These are phyloP conservation scores for Drosophila repletoides DNA, from an alignment of 1,140 invertebrate genomes.

Conservation along the genomic window DNA sequence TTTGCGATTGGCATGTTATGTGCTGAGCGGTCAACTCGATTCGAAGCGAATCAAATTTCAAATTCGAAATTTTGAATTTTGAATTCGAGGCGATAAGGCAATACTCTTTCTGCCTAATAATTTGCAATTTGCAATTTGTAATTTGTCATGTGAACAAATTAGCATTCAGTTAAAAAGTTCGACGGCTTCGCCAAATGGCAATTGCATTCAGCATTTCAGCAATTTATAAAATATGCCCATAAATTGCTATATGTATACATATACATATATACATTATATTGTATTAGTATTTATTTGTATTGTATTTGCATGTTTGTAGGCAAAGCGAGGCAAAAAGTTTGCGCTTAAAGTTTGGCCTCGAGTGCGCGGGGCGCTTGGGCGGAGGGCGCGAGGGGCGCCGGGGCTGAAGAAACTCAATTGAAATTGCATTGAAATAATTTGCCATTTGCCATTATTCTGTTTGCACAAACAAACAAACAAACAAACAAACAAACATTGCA, in stretches of 20 bases:
- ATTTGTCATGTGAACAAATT: conserved; percentile 40
- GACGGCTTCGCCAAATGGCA: conserved; percentile 3
- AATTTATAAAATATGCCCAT: conserved; percentile 52
- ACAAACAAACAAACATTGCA: not conserved
- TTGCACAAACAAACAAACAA: conserved; percentile 13
- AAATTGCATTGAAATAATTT: conserved; percentile 75
- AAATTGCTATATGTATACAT: conserved; percentile 52
- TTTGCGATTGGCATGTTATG: too few relatives aligned
- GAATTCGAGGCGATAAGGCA: too few relatives aligned
- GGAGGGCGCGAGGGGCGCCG: not conserved
- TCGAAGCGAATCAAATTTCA: too few relatives aligned
- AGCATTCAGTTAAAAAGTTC: conserved; percentile 30
- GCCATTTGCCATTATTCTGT: conserved; percentile 57
- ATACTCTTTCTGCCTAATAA: not conserved
- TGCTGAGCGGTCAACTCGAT: too few relatives aligned
- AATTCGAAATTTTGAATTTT: too few relatives aligned
- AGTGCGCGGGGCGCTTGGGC: not conserved
- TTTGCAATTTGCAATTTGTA: too few relatives aligned
- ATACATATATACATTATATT: not conserved
- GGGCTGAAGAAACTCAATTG: conserved; percentile 60
- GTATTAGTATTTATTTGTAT: not conserved
- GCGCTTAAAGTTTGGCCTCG: conserved; percentile 10
- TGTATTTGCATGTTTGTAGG: not conserved
- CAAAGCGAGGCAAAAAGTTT: conserved; percentile 14
- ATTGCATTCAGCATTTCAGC: conserved; percentile 14